Conservation (phyloP, 1,140 invertebrate species). For the Drosophila simulans region DNA sequence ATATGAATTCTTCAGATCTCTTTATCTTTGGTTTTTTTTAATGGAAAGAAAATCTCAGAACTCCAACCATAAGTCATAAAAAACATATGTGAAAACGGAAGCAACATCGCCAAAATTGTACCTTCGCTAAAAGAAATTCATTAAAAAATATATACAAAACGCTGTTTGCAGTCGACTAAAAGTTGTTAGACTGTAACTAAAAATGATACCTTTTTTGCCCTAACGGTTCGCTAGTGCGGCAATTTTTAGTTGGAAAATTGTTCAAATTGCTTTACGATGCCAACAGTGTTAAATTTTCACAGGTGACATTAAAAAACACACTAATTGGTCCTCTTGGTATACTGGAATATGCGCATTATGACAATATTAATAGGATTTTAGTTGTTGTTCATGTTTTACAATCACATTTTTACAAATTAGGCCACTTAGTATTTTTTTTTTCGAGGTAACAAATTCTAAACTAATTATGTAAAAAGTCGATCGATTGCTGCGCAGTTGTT, state of each 20-base stretch:
- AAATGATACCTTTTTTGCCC: neutral
- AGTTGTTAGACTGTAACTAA: constrained; percentile 26
- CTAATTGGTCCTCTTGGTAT: constrained; percentile 4
- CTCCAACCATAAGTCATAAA: neutral
- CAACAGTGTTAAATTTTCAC: constrained; percentile 12
- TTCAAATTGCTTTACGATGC: constrained; percentile 13
- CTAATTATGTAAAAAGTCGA: neutral
- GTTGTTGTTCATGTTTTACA: neutral
- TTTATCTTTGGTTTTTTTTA: too few relatives aligned
- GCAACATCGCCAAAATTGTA: neutral
- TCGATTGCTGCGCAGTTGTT: neutral
- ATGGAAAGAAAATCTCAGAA: neutral
- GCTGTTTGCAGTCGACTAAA: constrained; percentile 1
- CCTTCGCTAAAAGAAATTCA: neutral
- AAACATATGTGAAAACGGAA: neutral
- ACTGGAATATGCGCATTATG: constrained; percentile 15
- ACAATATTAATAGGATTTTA: constrained; percentile 9
- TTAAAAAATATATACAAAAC: neutral
- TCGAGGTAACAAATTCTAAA: neutral
- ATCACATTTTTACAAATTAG: neutral
- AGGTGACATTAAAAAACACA: constrained; percentile 17
- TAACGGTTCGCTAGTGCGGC: constrained; percentile 1
- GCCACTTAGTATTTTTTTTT: constrained; percentile 1
- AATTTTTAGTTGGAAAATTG: constrained; percentile 16
- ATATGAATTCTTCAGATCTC: neutral